A percentile compares a stretch with the other conserved stretches of the same genome.
These are phyloP conservation scores for Oscheius sp. DNA, from an alignment of 1,140 invertebrate species.

Conservation along the genomic window DNA sequence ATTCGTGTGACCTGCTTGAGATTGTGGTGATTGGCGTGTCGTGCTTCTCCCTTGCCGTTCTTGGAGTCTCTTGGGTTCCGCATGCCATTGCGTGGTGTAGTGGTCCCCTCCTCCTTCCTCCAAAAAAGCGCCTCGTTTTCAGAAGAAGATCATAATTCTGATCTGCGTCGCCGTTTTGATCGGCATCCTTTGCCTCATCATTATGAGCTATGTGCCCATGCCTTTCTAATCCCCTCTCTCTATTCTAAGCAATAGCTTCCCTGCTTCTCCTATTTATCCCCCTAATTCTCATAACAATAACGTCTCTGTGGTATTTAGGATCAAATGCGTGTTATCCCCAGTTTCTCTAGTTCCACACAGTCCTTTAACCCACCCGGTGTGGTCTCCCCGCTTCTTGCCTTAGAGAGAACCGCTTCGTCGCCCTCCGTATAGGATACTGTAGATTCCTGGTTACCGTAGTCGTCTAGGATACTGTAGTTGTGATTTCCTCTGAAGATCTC, in stretches of 20 bases:
- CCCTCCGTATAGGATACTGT: neutral
- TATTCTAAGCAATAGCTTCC: neutral
- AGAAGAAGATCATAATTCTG: constrained; percentile 99
- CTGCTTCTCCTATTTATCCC: constrained; percentile 8
- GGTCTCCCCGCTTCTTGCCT: neutral
- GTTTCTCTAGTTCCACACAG: neutral
- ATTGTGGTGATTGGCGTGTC: too few species aligned
- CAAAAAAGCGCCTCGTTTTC: constrained; percentile 63
- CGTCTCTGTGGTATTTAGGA: neutral
- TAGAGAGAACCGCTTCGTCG: neutral
- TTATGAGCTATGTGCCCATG: constrained; percentile 52
- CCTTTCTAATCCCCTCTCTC: constrained; percentile 46
- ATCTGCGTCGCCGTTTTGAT: constrained; percentile 87
- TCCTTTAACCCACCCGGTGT: neutral
- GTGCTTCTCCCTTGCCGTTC: too few species aligned
- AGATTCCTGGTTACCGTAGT: too few species aligned
- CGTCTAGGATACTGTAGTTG: too few species aligned
- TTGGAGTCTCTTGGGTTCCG: too few species aligned
- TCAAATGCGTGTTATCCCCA: neutral
- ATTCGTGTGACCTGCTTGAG: too few species aligned
- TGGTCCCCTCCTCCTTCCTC: constrained; percentile 4
- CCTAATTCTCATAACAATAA: neutral
- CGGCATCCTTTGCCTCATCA: constrained; percentile 71
- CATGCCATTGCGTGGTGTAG: neutral
- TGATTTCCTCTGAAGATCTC: too few species aligned